Evolutionary conservation across 2,888 invertebrate species (phyloP).

Genomic region (Dryococelus australis): DNA sequence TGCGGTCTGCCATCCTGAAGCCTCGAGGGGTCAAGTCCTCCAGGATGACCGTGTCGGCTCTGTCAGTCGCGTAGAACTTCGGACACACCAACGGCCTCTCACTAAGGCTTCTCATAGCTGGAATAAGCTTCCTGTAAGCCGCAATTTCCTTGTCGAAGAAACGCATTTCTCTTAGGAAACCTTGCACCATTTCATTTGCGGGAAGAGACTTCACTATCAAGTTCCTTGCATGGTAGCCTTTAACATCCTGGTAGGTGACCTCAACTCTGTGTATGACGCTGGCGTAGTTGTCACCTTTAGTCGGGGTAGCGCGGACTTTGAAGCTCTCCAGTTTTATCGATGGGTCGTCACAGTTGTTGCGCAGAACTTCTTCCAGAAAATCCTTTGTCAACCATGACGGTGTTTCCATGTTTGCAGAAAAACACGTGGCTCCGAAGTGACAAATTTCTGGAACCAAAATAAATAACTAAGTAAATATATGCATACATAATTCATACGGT

Average conservation of each 20-base stretch:
- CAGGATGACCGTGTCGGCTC: conserved; percentile 33
- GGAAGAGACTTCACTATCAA: conserved; percentile 38
- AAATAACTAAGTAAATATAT: too few relatives aligned
- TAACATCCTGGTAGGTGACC: neutral
- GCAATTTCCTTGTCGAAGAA: conserved; percentile 38
- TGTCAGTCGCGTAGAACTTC: neutral
- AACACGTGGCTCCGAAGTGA: neutral
- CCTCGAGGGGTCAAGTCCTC: conserved; percentile 38
- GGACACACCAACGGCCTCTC: neutral
- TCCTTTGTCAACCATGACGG: conserved; percentile 31
- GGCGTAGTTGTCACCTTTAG: conserved; percentile 43
- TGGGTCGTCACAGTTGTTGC: conserved; percentile 11
- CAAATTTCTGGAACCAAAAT: too few relatives aligned
- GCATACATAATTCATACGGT: too few relatives aligned
- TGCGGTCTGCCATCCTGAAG: conserved; percentile 36
- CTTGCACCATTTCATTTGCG: conserved; percentile 17
- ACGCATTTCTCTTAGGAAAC: conserved; percentile 26
- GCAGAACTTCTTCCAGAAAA: conserved; percentile 32
- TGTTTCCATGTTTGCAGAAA: neutral
- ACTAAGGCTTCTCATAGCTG: conserved; percentile 12
- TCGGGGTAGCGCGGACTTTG: conserved; percentile 25
- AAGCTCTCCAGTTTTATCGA: conserved; percentile 12
- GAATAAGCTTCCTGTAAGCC: conserved; percentile 32
- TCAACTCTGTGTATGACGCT: conserved; percentile 36
- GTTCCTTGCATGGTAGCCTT: neutral